Evolutionary conservation across 2,888 invertebrate genomes (phyloP), one percentile per base, ranked within the genome.

Genomic region (Clostera curtula): DNA sequence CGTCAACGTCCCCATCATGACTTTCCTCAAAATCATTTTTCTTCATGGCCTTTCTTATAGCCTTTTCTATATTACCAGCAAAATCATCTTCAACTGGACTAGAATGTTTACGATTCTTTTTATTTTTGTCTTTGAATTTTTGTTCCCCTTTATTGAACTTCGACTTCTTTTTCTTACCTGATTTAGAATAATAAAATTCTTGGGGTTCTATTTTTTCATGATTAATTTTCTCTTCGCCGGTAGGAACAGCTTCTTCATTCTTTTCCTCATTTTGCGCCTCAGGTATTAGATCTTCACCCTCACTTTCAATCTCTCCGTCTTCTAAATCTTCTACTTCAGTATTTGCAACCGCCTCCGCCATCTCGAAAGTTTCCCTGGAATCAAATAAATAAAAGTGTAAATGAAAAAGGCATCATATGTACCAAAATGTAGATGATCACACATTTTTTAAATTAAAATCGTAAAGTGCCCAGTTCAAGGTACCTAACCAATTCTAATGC

Each of bases 291-390:
- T 80, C 79, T 49, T 86, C 86, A 15, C 83, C 85, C 40, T 87
- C 87, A 33, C 87, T 85, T 48, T 93, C 93, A 47, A 95, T 93
- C 72, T 95, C 95, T 24, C 95, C 95, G 62, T 95, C 95, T 75
- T 95, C 95, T 43, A 94, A 85, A 64, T 94, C 93, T 57, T 90
- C 80, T 10, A 69, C 27, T 25, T 49, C 49, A 13, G 37, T 40
- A 25, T 61, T 68, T 7, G 57, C 39, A 30, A 51, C 49, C 12
- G 62, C 36, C 15, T 77, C 79, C 10, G 69, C 59, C 83, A 77
- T 80, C 35, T 46, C 68, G 36, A 67, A 55, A 25, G 52, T 53
- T 32, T 63, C 60, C 54, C 83, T 83, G 83, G 46, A 83, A 83
- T 67, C 47, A 36, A 58, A 36, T 61, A 46, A 48, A 31, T 31